These are phyloP conservation scores for Pelagia noctiluca DNA, from an alignment of 30 jellyfish, hydroid and myxozoan species.

Conservation along the genomic window DNA sequence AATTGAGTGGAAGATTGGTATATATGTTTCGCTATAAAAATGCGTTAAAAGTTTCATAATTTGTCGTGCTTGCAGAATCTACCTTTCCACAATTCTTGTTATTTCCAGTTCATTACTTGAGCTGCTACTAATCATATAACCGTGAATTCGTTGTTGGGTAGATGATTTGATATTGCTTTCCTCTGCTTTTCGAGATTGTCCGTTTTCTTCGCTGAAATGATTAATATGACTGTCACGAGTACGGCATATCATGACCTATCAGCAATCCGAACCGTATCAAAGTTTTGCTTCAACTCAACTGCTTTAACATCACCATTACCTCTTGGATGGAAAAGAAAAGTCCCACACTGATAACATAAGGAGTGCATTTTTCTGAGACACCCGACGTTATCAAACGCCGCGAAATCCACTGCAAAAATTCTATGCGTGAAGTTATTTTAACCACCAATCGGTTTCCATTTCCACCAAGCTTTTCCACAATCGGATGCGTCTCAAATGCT, in stretches of 20 bases:
- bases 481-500: slow-evolving; percentile 9
- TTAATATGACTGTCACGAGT: too few relatives aligned
- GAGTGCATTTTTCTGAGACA: not conserved
- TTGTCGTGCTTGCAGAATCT: not conserved
- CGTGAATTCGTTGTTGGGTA: not conserved
- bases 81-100: not conserved
- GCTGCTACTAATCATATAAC: slow-evolving; percentile 1
- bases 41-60: not conserved
- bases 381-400: not conserved
- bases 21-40: too few relatives aligned
- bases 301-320: too few relatives aligned
- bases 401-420: not conserved
- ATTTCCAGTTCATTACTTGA: slow-evolving; percentile 9
- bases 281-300: too few relatives aligned
- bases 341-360: too few relatives aligned
- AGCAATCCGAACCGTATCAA: too few relatives aligned
- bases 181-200: too few relatives aligned
- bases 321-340: too few relatives aligned
- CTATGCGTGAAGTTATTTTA: not conserved
- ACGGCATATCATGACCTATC: too few relatives aligned
- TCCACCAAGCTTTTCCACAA: not conserved
- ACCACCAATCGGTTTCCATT: slow-evolving; percentile 15
- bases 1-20: too few relatives aligned
- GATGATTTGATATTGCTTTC: too few relatives aligned
- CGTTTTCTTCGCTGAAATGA: too few relatives aligned